Percentiles rank a stretch among this genome's conserved stretches.
phyloP scores from a whole-genome alignment of 2,888 invertebrate species.

The Nipponacmea schrenckii region DNA sequence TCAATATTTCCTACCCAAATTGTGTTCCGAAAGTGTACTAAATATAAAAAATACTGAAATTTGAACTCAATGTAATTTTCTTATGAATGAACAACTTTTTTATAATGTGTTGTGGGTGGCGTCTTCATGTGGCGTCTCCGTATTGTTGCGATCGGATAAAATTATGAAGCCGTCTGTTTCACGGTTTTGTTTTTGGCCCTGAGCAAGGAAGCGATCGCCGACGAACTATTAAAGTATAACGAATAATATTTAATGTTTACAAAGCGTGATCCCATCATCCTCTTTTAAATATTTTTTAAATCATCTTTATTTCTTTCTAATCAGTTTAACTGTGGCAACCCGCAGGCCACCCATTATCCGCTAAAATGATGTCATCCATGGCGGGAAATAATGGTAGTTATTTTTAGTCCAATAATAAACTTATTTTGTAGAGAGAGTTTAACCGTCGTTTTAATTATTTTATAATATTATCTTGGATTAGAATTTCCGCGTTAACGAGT shows the following conservation, averaged over 20 bases:
- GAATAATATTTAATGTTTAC: slow-evolving; percentile 8
- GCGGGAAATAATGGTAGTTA: not conserved
- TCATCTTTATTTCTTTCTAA: slow-evolving; percentile 4
- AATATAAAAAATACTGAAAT: not conserved
- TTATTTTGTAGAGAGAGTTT: too few relatives aligned
- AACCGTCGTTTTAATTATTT: too few relatives aligned
- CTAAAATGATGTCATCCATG: not conserved
- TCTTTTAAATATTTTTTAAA: slow-evolving; percentile 6
- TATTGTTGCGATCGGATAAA: not conserved
- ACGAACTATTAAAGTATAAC: not conserved
- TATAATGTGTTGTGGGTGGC: slow-evolving; percentile 1
- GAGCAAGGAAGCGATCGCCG: not conserved
- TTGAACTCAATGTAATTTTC: slow-evolving; percentile 1
- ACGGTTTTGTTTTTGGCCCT: not conserved
- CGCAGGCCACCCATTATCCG: not conserved
- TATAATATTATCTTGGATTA: too few relatives aligned
- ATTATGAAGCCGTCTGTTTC: not conserved
- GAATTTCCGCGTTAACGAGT: too few relatives aligned
- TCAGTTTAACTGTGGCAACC: slow-evolving; percentile 2
- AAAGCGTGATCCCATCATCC: slow-evolving; percentile 5
- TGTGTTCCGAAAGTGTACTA: too few relatives aligned
- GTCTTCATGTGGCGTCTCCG: slow-evolving; percentile 1
- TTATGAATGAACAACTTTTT: not conserved
- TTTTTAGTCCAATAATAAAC: not conserved
- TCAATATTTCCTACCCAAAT: too few relatives aligned